Conservation (phyloP, 2,113 vertebrate species). For the Peromyscus californicus region DNA sequence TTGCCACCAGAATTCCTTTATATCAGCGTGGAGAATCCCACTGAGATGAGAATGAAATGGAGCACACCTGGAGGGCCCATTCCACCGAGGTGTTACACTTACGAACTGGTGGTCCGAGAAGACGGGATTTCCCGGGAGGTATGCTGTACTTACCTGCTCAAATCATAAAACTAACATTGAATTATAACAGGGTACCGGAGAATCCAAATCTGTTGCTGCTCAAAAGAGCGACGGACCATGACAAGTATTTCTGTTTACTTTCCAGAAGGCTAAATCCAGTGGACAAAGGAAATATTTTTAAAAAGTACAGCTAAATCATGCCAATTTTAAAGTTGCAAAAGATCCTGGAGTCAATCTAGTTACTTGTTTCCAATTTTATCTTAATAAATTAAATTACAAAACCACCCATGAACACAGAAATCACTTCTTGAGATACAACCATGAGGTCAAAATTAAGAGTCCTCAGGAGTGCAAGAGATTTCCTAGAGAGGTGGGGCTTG, state of each 20-base stretch:
- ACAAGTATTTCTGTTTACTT: constrained; percentile 34
- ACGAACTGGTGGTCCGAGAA: constrained; percentile 88
- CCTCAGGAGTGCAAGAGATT: neutral
- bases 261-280: constrained; percentile 37
- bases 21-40: constrained; percentile 73
- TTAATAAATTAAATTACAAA: constrained; percentile 24
- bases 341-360: constrained; percentile 1
- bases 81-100: constrained; percentile 90
- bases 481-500: neutral
- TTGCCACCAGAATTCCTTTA: constrained; percentile 79
- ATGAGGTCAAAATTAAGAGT: constrained; percentile 33
- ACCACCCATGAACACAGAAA: neutral
- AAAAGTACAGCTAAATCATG: neutral
- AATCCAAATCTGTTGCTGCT: constrained; percentile 25
- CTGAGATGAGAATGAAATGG: constrained; percentile 87
- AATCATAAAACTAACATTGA: neutral
- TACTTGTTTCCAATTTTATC: constrained; percentile 48
- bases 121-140: constrained; percentile 79
- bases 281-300: neutral
- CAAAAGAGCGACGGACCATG: neutral
- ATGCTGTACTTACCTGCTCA: constrained; percentile 54
- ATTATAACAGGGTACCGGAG: constrained; percentile 41
- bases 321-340: constrained; percentile 54
- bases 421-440: neutral
- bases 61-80: constrained; percentile 82